Evolutionary conservation across 1,140 invertebrate genomes (phyloP), one percentile per base, ranked within the genome.

Genomic region (Sarcophaga peregrina): DNA sequence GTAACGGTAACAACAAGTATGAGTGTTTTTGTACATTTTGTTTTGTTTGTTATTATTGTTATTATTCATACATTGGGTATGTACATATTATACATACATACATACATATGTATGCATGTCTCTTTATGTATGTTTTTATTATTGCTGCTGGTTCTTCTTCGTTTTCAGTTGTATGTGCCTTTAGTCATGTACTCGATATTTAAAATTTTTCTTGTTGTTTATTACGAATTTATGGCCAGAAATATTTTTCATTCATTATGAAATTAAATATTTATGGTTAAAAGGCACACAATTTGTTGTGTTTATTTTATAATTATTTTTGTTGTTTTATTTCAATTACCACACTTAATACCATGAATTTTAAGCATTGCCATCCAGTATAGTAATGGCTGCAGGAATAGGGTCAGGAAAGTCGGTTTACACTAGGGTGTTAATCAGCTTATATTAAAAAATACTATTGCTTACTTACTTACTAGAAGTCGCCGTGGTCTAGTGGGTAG

Each of bases 201-300:
- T 25, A 37, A 6, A 13, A 0, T 74, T 78, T 76, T 76, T 47
- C 9, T 47, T 74, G 9, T 74, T 48, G 45, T 46, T 9, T n/a
- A 37, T 37, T 37, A 37, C 25, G 4, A 37, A 37, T 37, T 37
- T 37, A 37, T 76, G 11, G 54, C n/a, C 45, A 47, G 74, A 48
- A 76, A 47, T 48, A n/a, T 11, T 46, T 47, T n/a, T 25, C 75
- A 78, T 78, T 78, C 75, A 78, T 78, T 78, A 78, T 78, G 75
- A 78, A 78, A 78, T 78, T 78, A 78, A 78, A 78, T 78, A 78
- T 78, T 78, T n/a, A 74, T 74, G 11, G 25, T 74, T 74, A 74
- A 15, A 72, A 20, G 20, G 13, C 20, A 20, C 8, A 72, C 9
- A 20, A 25, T 72, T 62, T 62, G 58, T 62, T 10, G 15, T 62